phyloP scores from a whole-genome alignment of 2,888 invertebrate species.

The Drosophila tanythrix region DNA sequence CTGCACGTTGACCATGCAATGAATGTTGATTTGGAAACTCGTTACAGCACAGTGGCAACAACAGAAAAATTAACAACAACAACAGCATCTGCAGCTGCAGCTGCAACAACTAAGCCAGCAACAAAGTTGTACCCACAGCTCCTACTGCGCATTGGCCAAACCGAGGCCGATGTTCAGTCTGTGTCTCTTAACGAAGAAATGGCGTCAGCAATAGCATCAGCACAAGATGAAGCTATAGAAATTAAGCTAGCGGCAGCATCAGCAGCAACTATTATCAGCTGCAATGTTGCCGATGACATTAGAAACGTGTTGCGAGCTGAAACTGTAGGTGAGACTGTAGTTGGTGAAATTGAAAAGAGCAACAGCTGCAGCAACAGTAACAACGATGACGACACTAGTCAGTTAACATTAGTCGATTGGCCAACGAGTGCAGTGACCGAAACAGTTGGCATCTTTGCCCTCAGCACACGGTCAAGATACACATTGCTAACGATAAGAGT shows the following conservation, averaged over 20 bases:
- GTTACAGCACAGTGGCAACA: slow-evolving; percentile 54
- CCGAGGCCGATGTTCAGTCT: slow-evolving; percentile 49
- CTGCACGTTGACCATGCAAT: slow-evolving; percentile 53
- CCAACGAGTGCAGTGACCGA: slow-evolving; percentile 81
- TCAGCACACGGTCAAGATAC: slow-evolving; percentile 83
- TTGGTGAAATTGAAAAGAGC: slow-evolving; percentile 60
- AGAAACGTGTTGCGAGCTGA: slow-evolving; percentile 54
- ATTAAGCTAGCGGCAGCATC: slow-evolving; percentile 6
- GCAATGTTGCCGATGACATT: slow-evolving; percentile 60
- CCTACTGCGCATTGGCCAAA: slow-evolving; percentile 69
- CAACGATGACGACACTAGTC: slow-evolving; percentile 56
- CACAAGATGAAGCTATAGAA: slow-evolving; percentile 8
- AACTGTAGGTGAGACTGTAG: slow-evolving; percentile 7
- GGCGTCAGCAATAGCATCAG: neutral
- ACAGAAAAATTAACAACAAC: slow-evolving; percentile 7
- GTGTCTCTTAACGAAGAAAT: neutral
- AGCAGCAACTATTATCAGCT: slow-evolving; percentile 65
- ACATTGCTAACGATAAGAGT: slow-evolving; percentile 76
- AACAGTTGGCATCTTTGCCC: slow-evolving; percentile 69
- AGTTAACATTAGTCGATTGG: slow-evolving; percentile 75
- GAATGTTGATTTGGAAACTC: slow-evolving; percentile 69
- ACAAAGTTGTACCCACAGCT: slow-evolving; percentile 68
- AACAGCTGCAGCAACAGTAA: slow-evolving; percentile 19
- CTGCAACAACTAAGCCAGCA: slow-evolving; percentile 18
- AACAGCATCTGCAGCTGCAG: slow-evolving; percentile 17